Conservation (phyloP, 2,888 invertebrate species). For the Nineta flava region DNA sequence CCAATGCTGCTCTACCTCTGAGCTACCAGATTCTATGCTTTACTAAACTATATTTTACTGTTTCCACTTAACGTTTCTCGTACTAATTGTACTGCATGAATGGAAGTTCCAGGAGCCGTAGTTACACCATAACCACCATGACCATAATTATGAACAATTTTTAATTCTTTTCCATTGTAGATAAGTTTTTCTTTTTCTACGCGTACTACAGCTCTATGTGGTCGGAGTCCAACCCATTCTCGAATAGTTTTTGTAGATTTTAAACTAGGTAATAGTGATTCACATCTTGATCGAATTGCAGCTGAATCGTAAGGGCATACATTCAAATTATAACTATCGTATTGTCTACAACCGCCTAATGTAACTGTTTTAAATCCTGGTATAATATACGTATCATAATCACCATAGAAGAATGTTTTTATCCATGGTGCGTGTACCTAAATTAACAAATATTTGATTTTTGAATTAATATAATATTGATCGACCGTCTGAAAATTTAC, state of each 20-base stretch:
- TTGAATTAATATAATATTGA: not conserved
- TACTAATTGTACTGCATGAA: conserved; percentile 55
- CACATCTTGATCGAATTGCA: conserved; percentile 65
- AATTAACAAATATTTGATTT: conserved; percentile 6
- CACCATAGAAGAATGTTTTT: conserved; percentile 74
- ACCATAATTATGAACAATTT: conserved; percentile 86
- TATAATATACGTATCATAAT: conserved; percentile 72
- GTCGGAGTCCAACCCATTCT: conserved; percentile 66
- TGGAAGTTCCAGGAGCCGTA: conserved; percentile 74
- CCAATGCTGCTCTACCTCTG: no score
- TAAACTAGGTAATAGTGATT: conserved; percentile 53
- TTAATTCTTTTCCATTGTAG: conserved; percentile 29
- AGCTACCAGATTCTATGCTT: no score
- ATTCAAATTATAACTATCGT: conserved; percentile 53
- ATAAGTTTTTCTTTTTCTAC: conserved; percentile 47
- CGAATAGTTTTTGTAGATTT: conserved; percentile 38
- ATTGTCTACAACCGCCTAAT: conserved; percentile 74
- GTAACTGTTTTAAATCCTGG: conserved; percentile 61
- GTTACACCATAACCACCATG: conserved; percentile 90
- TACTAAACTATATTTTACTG: conserved; percentile 24
- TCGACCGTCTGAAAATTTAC: conserved; percentile 22
- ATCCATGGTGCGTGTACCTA: conserved; percentile 76
- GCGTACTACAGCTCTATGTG: conserved; percentile 57
- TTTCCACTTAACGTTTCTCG: conserved; percentile 32
- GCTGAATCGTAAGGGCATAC: conserved; percentile 56